Evolutionary conservation across 64 coral and sea anemone genomes (phyloP), one percentile per base, ranked within the genome.

Genomic region (Stichodactyla helianthus): DNA sequence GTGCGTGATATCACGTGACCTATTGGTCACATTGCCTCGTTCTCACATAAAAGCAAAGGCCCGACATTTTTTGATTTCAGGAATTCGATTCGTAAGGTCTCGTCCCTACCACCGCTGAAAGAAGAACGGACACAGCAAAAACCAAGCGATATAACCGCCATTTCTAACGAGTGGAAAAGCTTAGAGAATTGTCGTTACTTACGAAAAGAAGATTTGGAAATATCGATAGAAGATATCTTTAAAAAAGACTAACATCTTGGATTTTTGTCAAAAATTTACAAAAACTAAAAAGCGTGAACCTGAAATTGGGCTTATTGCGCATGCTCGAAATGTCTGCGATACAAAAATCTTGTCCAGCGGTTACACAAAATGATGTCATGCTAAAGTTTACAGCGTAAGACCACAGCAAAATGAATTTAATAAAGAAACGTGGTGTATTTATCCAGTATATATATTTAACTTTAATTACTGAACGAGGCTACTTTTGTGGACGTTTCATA

Each of bases 151-250:
- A 19, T 76, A 59, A 55, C 82, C 19, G 85, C 26, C n/a, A 22
- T 77, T 50, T 50, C 77, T 18, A 86, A 79, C 17, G 63, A 86
- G 7, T 95, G 93, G 93, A 78, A 67, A 4, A 86, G 86, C 63
- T 78, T 95, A 50, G 86, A 91, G 25, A 80, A 92, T 0, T 95
- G 93, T 77, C 90, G 93, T n/a, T 95, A 95, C 25, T 86, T 95
- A 23, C 77, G 93, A 19, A 92, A 85, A 51, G 90, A 92, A 52
- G 87, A 95, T 11, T 70, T 83, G 4, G 93, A 89, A 65, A 77
- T 95, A 17, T 91, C 16, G 50, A 95, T 95, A 18, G 93, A 95
- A 53, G 93, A 95, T 89, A 87, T 95, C 70, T 95, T 95, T 84
- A 76, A 90, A 11, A 95, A 95, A 53, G 83, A 92, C 22, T 95